Percentiles rank a stretch among this genome's conserved stretches.
Evolutionary conservation across 1,140 invertebrate species (phyloP).

Genomic region (Campodea augens): DNA sequence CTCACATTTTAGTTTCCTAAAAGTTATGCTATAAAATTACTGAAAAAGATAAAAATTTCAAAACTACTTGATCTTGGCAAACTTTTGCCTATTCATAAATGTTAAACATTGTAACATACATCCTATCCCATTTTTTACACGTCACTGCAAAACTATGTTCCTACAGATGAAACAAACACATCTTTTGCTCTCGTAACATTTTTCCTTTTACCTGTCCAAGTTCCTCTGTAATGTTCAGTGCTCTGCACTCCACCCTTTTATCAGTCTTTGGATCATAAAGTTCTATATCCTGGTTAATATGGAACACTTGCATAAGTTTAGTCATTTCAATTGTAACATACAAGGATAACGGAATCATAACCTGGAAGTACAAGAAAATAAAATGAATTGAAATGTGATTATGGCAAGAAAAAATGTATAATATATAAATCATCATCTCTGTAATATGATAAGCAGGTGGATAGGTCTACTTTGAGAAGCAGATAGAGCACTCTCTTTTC

Average conservation of each 20-base stretch:
- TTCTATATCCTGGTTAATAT: constrained; percentile 77
- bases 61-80: no score
- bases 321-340: constrained; percentile 95
- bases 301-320: constrained; percentile 87
- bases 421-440: no score
- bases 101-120: not conserved
- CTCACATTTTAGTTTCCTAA: no score
- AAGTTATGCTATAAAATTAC: no score
- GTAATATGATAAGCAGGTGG: no score
- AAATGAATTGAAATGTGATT: not conserved
- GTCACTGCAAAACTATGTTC: no score
- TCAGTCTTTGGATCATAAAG: constrained; percentile 66
- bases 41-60: no score
- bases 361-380: constrained; percentile 28
- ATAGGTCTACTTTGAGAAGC: no score
- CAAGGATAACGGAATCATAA: constrained; percentile 91
- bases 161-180: no score
- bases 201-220: constrained; percentile 81
- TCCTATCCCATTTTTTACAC: not conserved
- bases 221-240: constrained; percentile 93
- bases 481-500: no score
- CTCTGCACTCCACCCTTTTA: constrained; percentile 78
- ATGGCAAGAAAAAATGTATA: not conserved
- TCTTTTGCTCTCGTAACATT: no score
- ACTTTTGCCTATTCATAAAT: no score